Evolutionary conservation across 1,140 invertebrate species (phyloP).

Genomic region (Magallana ariakensis): DNA sequence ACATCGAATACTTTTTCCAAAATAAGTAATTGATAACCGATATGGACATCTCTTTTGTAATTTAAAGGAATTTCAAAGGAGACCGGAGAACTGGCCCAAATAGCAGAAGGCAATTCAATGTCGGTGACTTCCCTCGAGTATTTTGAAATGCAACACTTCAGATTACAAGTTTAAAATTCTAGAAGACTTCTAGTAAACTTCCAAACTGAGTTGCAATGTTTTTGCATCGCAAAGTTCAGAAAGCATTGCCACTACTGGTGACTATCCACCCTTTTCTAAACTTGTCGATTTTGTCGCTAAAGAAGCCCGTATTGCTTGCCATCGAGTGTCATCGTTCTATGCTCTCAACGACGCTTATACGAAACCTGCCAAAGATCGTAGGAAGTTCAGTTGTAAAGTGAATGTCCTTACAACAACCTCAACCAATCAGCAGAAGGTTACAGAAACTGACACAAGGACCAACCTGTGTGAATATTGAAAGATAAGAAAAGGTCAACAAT

Average conservation of each 20-base stretch:
- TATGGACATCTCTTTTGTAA: slow-evolving; percentile 56
- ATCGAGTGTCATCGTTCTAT: slow-evolving; percentile 45
- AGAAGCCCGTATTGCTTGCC: slow-evolving; percentile 50
- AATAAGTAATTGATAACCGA: slow-evolving; percentile 49
- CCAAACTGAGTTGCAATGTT: slow-evolving; percentile 45
- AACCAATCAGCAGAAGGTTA: too few relatives aligned
- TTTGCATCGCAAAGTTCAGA: slow-evolving; percentile 44
- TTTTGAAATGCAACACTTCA: slow-evolving; percentile 38
- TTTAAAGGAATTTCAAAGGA: slow-evolving; percentile 55
- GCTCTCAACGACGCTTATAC: slow-evolving; percentile 18
- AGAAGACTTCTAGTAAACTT: slow-evolving; percentile 53
- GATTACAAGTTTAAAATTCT: slow-evolving; percentile 43
- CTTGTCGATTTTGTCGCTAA: slow-evolving; percentile 52
- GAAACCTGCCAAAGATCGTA: background rate
- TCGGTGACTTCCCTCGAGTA: slow-evolving; percentile 43
- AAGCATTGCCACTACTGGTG: background rate
- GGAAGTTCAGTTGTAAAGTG: too few relatives aligned
- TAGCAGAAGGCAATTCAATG: slow-evolving; percentile 22
- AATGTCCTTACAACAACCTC: too few relatives aligned
- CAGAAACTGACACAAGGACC: too few relatives aligned
- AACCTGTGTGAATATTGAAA: too few relatives aligned
- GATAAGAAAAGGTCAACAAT: too few relatives aligned
- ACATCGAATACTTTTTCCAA: background rate
- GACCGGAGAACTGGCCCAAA: slow-evolving; percentile 54
- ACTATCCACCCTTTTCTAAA: slow-evolving; percentile 39